A percentile compares a stretch with the other conserved stretches of the same genome.
Evolutionary conservation across 2,113 vertebrate species (phyloP).

Genomic region (Mormoops blainvillei): DNA sequence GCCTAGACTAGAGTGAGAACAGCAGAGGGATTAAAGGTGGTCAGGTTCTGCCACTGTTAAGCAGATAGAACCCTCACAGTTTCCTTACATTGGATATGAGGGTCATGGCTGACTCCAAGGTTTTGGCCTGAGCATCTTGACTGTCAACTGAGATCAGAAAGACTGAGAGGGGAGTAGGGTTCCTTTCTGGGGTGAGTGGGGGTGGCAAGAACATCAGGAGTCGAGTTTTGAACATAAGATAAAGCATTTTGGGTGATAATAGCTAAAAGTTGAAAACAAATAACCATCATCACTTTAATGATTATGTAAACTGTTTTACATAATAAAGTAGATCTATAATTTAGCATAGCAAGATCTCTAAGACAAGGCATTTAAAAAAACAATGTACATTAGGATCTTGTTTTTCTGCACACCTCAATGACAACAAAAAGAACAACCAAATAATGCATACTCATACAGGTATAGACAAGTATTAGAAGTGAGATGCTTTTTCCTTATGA

Average conservation of each 20-base stretch:
- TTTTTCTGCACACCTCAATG: neutral
- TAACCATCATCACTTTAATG: neutral
- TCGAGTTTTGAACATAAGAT: neutral
- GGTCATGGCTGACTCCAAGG: neutral
- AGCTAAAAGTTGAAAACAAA: neutral
- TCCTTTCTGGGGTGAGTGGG: neutral
- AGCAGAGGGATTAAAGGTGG: neutral
- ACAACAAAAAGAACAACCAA: neutral
- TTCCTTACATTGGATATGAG: neutral
- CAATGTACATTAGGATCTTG: neutral
- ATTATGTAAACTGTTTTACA: neutral
- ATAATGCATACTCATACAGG: neutral
- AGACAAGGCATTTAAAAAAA: neutral
- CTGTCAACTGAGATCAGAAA: neutral
- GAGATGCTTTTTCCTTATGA: neutral
- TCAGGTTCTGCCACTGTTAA: neutral
- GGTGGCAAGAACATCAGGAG: neutral
- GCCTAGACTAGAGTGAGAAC: neutral
- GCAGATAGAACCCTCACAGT: neutral
- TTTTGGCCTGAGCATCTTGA: neutral
- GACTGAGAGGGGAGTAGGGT: neutral
- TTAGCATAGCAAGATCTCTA: neutral
- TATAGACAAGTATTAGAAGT: neutral
- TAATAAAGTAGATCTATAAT: neutral
- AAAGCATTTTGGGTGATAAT: neutral